Percentiles rank a stretch among this genome's conserved stretches.
Conservation (phyloP, 2,888 invertebrate genomes). For the Belgica antarctica region DNA sequence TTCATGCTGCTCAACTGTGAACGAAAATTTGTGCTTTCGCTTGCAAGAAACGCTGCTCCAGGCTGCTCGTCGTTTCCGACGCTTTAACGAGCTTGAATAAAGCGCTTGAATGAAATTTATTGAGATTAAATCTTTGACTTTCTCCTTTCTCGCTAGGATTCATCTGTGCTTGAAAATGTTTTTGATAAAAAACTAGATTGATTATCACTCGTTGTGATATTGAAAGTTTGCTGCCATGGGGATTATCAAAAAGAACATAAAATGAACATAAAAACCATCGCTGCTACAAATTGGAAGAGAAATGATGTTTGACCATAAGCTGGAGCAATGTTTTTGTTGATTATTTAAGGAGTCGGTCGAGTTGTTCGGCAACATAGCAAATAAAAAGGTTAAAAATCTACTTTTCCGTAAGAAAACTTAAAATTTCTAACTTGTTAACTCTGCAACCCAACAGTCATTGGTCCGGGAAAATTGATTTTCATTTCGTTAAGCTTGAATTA, state of each 20-base stretch:
- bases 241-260: no score
- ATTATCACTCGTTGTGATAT: constrained; percentile 12
- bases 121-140: no score
- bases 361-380: no score
- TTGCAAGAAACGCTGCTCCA: neutral
- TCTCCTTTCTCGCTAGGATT: constrained; percentile 2
- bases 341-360: no score
- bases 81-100: constrained; percentile 13
- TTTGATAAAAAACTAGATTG: constrained; percentile 15
- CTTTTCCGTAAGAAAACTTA: neutral
- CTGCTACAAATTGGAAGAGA: no score
- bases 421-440: neutral
- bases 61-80: constrained; percentile 7
- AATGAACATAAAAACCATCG: no score
- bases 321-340: no score
- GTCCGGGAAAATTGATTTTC: neutral
- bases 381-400: no score
- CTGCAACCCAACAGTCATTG: neutral
- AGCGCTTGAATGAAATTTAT: constrained; percentile 11
- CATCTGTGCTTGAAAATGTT: no score
- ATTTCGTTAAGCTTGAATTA: constrained; percentile 45
- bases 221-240: no score
- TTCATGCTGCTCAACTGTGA: neutral
- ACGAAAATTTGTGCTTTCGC: no score
- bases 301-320: no score